Conservation (phyloP, 2,888 invertebrate species). For the Conomelus anceps region DNA sequence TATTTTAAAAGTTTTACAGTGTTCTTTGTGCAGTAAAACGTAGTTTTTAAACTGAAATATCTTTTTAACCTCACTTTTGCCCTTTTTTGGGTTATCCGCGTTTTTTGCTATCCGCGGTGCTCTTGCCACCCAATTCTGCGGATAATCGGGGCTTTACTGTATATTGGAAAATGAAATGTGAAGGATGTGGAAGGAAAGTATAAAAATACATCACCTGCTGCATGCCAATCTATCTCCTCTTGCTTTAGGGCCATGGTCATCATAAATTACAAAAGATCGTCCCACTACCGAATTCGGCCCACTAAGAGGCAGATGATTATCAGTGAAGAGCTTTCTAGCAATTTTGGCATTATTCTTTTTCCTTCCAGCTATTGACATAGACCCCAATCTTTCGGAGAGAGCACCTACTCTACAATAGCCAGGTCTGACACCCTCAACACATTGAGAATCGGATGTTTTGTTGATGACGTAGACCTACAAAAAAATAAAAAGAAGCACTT, state of each 20-base stretch:
- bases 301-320: slow-evolving; percentile 64
- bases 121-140: no score
- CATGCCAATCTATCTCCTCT: slow-evolving; percentile 85
- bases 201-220: slow-evolving; percentile 56
- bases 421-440: slow-evolving; percentile 2
- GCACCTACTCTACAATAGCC: slow-evolving; percentile 55
- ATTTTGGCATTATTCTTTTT: slow-evolving; percentile 56
- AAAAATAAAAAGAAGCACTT: no score
- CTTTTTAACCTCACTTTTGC: no score
- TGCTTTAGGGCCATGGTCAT: slow-evolving; percentile 79
- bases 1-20: no score
- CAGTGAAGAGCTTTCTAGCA: slow-evolving; percentile 72
- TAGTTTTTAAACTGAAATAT: no score
- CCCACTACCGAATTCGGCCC: slow-evolving; percentile 70
- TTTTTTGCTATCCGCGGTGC: no score
- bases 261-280: slow-evolving; percentile 78
- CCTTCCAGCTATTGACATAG: slow-evolving; percentile 66
- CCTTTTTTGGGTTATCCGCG: no score
- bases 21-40: no score
- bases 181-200: not conserved
- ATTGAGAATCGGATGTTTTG: slow-evolving; percentile 16
- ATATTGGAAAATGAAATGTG: not conserved
- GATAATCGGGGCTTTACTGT: no score
- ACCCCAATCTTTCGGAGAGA: slow-evolving; percentile 62
- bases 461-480: slow-evolving; percentile 18